Base-by-base conservation (phyloP, 2,888 invertebrate species). In the Drosophila parthenogenetica region DNA sequence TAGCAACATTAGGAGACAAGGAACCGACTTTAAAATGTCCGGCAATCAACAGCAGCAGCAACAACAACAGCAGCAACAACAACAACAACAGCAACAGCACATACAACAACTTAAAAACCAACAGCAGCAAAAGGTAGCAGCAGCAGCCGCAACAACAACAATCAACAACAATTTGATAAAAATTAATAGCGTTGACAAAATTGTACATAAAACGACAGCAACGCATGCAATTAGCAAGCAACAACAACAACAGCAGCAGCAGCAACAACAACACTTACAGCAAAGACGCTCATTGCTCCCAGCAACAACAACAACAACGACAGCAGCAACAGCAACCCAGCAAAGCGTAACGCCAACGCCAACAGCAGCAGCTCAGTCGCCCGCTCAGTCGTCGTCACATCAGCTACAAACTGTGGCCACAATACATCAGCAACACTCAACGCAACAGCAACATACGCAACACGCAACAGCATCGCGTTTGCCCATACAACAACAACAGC, bases 341-440 rank as follows among this genome's bases (percentile, higher is more conserved):
- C 78, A 70, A 71, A 81, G 79, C 85, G 79, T 74, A 75, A 79
- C 85, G 65, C 46, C 77, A 70, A 55, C 80, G 50, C 55, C 78
- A 58, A 37, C 57, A 37, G 14, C 55, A 45, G 46, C 77, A 70
- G 69, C 73, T 62, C 77, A 77, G 49, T 68, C 74, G 22, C 68
- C 89, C 54, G 59, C 73, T 39, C 87, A 85, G 64, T 73, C 90
- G 63, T 49, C 49, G 32, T 35, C 49, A 32, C 87, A 90, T 77
- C 92, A 92, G 81, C 81, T 91, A 55, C 92, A 91, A 80, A 91
- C 91, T 42, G 87, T 91, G 69, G 90, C 91, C 70, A 90, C 91
- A 73, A 89, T 91, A 74, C 91, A 92, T 70, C 90, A 91, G 72
- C 88, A 82, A 64, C 91, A 86, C 77, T 82, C 82, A 51, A 80